Conservation (phyloP, 2,113 vertebrate species). For the Pollachius pollachius region DNA sequence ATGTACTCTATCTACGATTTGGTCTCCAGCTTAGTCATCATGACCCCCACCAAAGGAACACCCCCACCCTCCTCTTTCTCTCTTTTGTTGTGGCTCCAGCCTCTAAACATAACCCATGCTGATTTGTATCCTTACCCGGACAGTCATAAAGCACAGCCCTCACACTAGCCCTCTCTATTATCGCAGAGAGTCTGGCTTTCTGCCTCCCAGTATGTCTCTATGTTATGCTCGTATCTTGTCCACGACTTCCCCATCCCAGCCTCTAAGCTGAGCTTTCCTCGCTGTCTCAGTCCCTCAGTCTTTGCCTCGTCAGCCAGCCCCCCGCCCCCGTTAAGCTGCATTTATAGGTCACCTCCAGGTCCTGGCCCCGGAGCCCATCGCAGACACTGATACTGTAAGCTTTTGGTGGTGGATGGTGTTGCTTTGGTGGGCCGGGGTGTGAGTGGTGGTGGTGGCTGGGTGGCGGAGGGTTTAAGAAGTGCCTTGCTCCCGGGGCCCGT, state of each 20-base stretch:
- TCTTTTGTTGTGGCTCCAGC: slow-evolving; percentile 18
- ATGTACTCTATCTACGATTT: slow-evolving; percentile 39
- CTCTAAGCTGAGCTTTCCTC: too few relatives aligned
- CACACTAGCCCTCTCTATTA: too few relatives aligned
- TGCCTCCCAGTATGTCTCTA: too few relatives aligned
- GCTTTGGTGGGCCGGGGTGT: too few relatives aligned
- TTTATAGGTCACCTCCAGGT: slow-evolving; percentile 45
- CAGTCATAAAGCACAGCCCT: slow-evolving; percentile 15
- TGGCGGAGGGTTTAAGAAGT: slow-evolving; percentile 30
- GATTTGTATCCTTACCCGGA: slow-evolving; percentile 25
- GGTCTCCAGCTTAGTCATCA: slow-evolving; percentile 43
- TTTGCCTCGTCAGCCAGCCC: background rate
- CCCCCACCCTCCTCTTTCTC: slow-evolving; percentile 7
- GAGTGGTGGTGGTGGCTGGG: too few relatives aligned
- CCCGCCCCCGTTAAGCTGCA: slow-evolving; percentile 25
- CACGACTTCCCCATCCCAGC: too few relatives aligned
- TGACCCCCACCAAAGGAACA: background rate
- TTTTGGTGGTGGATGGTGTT: background rate
- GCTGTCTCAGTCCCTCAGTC: too few relatives aligned
- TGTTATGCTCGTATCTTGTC: too few relatives aligned
- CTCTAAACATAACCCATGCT: slow-evolving; percentile 22
- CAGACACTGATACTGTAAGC: slow-evolving; percentile 19
- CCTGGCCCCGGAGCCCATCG: slow-evolving; percentile 24
- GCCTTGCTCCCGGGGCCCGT: slow-evolving; percentile 37
- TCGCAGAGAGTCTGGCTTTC: too few relatives aligned